Percentiles rank a stretch among this genome's conserved stretches.
phyloP scores from a whole-genome alignment of 2,113 vertebrate genomes.

The Choloepus hoffmanni region DNA sequence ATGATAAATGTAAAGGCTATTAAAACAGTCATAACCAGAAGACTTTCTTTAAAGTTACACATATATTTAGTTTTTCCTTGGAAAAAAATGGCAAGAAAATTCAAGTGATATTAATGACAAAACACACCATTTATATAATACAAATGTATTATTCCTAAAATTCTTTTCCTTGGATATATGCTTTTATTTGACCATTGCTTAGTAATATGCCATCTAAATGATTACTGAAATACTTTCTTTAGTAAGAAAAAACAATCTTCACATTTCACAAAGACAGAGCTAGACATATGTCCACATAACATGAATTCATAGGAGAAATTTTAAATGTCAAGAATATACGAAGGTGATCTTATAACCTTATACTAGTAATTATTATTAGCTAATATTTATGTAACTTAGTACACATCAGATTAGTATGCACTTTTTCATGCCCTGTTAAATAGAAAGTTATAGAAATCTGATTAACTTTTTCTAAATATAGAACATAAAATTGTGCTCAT shows the following conservation, averaged over 20 bases:
- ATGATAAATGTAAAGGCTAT: constrained; percentile 4
- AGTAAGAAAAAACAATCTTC: neutral
- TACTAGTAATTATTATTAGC: neutral
- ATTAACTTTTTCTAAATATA: neutral
- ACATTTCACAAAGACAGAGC: neutral
- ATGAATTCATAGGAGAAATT: neutral
- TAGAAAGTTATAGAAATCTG: neutral
- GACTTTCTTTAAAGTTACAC: neutral
- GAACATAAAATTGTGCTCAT: neutral
- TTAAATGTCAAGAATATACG: neutral
- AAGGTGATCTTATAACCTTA: neutral
- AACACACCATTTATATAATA: neutral
- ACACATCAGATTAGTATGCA: neutral
- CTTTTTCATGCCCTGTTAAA: neutral
- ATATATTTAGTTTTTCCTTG: constrained; percentile 3
- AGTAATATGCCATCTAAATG: neutral
- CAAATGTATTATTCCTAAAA: neutral
- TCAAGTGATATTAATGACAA: neutral
- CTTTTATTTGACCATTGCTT: neutral
- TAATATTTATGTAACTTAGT: neutral
- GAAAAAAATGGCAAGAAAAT: constrained; percentile 37
- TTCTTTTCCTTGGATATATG: neutral
- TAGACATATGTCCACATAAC: neutral
- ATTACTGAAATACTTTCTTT: constrained; percentile 1
- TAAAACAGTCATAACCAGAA: neutral